Evolutionary conservation across 2,797 vertebrate genomes (phyloP), one percentile per base, ranked within the genome.

Genomic region (Sciaenops ocellatus): DNA sequence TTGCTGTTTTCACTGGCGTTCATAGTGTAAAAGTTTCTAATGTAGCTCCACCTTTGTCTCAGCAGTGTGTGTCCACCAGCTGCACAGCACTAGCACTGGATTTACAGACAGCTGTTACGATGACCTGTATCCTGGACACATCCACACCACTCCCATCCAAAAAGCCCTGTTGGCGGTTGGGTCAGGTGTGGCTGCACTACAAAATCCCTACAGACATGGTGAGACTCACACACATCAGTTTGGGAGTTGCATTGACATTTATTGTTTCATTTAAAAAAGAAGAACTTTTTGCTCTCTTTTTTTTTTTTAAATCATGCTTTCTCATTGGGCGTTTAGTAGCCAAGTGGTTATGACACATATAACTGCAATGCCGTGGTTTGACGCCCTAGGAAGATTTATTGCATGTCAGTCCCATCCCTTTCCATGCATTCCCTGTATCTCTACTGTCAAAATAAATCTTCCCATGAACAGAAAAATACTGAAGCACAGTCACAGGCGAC

Each of bases 181-280:
- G 34, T 97, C 98, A 0, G 98, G 98, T 0, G 60, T 95, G 10
- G 95, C 96, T 69, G 96, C 97, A 0, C 93, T 99, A 1, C 95
- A 84, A 38, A 79, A 99, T 78, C 98, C 98, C 1, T 98, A 98
- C 89, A 96, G 98, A 80, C 98, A 99, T n/a, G 98, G 98, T 99
- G 89, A 97, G 94, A 38, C 1, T 17, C 5, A 5, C 11, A 47
- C 24, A 8, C 18, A n/a, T 51, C 24, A 17, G 3, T 26, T 10
- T 44, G 42, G 42, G 13, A 15, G 13, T 15, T 42, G 4, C n/a
- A 22, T 10, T 59, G 3, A 34, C 13, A 30, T 7, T 10, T 55
- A 41, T 17, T 62, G 42, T 79, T 42, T 52, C 8, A 30, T 30
- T 30, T 30, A 30, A 30, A 30, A 30, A 30, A 30, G 30, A 30